Evolutionary conservation across 2,113 vertebrate genomes (phyloP), one percentile per base, ranked within the genome.

Genomic region (Hemichromis elongatus): DNA sequence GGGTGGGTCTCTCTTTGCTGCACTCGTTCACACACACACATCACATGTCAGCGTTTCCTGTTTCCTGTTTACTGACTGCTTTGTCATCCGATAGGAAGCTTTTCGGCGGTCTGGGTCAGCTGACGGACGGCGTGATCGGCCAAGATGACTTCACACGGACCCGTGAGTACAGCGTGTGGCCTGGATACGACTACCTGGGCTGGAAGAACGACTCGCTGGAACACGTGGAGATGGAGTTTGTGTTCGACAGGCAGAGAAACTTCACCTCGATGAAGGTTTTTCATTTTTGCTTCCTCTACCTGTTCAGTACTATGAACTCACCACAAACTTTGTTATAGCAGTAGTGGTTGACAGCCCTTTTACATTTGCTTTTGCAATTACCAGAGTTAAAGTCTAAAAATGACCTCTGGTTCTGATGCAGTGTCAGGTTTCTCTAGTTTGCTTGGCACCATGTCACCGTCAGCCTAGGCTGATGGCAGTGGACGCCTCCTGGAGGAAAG

Each of bases 261-360:
- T 97, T 97, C 90, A 96, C 96, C 30, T 96, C 94, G 47, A 96
- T 97, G 97, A 97, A 97, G 96, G 97, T 97, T 45, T 50, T 26
- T 26, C 0, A 0, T 57, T 9, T 26, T 24, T 50, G 24, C 21
- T 80, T 59, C 13, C 5, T 42, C 19, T 6, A 7, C 9, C 5
- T 55, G 19, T 10, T 66, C 68, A 18, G n/a, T 0, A 40, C 11
- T 66, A 42, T 70, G 37, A 4, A 70, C 14, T 70, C 21, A 0
- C 21, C 63, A 18, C 37, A 70, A 26, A 45, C 63, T 10, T 9
- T 45, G 63, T 70, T 14, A 73, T 2, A 28, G 24, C 68, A 73
- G 40, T 3, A 18, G 68, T 47, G 68, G 24, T 26, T 47, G 24
- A 28, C 21, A 0, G 68, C 42, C 26, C 5, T 26, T 28, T 47